These are phyloP conservation scores for Ditylenchus weischeri DNA, from an alignment of 2,888 invertebrate species.

Conservation along the genomic window DNA sequence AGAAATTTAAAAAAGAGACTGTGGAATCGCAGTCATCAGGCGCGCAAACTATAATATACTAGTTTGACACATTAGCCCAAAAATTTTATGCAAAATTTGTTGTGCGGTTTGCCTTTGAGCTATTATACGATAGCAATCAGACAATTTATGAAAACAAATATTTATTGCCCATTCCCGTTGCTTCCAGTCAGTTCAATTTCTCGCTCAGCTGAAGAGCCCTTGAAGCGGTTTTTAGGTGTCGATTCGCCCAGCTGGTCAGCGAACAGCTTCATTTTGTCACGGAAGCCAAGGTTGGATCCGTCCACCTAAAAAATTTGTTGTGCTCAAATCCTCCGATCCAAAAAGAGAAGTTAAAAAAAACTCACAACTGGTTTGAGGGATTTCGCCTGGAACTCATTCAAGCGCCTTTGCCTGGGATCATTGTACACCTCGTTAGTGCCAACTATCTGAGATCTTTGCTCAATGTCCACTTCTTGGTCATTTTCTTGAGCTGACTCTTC, in stretches of 20 bases:
- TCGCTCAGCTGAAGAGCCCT: constrained; percentile 89
- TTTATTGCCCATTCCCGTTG: neutral
- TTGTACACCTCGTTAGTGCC: constrained; percentile 96
- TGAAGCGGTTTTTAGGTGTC: constrained; percentile 89
- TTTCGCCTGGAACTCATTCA: constrained; percentile 47
- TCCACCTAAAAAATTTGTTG: constrained; percentile 33
- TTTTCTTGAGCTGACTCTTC: constrained; percentile 12
- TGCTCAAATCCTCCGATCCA: no score
- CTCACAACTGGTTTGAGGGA: constrained; percentile 31
- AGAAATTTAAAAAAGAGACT: no score
- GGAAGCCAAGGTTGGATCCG: constrained; percentile 83
- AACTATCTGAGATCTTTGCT: constrained; percentile 68
- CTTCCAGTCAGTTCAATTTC: constrained; percentile 72
- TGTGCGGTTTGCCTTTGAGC: no score
- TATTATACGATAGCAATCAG: no score
- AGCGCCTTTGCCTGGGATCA: constrained; percentile 66
- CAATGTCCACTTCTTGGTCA: constrained; percentile 29
- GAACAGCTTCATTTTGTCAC: constrained; percentile 99
- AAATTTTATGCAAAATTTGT: neutral
- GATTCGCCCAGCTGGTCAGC: constrained; percentile 88
- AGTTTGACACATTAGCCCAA: no score
- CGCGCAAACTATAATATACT: no score
- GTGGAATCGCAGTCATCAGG: no score
- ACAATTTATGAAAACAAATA: neutral
- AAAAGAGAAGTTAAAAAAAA: neutral